phyloP scores from a whole-genome alignment of 2,113 vertebrate species.

The Pituophis catenifer region DNA sequence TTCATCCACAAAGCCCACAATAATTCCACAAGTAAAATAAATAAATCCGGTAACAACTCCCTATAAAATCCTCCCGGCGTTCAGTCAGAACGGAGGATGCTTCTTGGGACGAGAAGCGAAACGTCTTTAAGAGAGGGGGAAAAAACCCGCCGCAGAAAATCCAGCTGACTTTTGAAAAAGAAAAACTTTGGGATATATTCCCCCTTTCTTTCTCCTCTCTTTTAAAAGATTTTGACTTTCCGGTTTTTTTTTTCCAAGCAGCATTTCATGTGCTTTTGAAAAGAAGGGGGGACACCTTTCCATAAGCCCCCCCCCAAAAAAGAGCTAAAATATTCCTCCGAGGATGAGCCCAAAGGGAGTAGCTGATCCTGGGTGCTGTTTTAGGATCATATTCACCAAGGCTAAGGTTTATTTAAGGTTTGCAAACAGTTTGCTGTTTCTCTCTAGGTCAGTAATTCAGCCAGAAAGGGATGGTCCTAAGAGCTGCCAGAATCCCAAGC shows the following conservation, averaged over 20 bases:
- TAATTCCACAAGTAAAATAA: neutral
- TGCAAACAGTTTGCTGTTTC: neutral
- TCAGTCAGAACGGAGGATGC: neutral
- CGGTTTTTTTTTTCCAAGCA: neutral
- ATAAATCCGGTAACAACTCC: neutral
- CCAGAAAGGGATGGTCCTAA: too few relatives aligned
- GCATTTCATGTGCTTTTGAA: too few relatives aligned
- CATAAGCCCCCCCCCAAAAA: neutral
- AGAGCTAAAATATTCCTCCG: neutral
- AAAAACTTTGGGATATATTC: neutral
- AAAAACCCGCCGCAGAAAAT: accelerated
- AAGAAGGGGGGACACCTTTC: neutral
- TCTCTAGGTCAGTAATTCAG: neutral
- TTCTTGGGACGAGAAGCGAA: neutral
- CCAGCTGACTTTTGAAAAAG: neutral
- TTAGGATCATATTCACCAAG: neutral
- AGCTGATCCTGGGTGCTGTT: neutral
- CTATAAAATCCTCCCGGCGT: neutral
- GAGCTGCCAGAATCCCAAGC: neutral
- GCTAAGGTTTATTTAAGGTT: neutral
- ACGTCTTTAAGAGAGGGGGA: accelerated
- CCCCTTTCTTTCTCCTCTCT: neutral
- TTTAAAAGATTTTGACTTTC: neutral
- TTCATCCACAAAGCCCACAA: neutral
- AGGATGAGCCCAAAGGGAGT: neutral